A percentile compares a stretch with the other conserved stretches of the same genome.
phyloP scores from a whole-genome alignment of 2,113 vertebrate genomes.

The Lota lota region DNA sequence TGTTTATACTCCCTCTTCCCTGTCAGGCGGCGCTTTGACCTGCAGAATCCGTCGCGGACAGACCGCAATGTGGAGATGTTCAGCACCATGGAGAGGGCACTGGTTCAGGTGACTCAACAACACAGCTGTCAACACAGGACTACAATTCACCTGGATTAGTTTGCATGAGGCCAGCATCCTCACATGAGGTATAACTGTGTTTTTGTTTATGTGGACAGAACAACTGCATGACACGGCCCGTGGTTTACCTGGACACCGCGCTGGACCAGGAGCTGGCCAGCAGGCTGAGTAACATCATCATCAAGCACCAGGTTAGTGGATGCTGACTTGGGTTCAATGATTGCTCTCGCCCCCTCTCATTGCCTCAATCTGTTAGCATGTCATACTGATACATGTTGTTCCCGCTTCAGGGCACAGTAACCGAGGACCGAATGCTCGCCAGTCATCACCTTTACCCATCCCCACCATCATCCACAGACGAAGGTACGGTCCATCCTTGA shows the following conservation, averaged over 20 bases:
- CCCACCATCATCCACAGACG: conserved; percentile 79
- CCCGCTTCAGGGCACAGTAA: conserved; percentile 80
- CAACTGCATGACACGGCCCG: conserved; percentile 87
- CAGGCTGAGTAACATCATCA: conserved; percentile 87
- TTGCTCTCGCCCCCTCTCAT: background rate
- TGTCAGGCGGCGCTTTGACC: conserved; percentile 89
- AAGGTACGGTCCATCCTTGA: conserved; percentile 73
- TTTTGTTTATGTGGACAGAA: conserved; percentile 72
- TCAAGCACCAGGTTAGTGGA: conserved; percentile 85
- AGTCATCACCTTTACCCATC: conserved; percentile 87
- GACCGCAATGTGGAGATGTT: conserved; percentile 98
- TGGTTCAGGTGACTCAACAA: conserved; percentile 80
- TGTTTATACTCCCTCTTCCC: background rate
- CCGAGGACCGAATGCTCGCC: conserved; percentile 85
- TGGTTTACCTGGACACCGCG: conserved; percentile 86
- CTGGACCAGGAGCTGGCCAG: conserved; percentile 86
- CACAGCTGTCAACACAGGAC: too few species aligned
- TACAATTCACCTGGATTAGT: background rate
- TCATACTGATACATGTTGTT: background rate
- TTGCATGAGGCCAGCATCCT: background rate
- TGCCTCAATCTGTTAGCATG: too few species aligned
- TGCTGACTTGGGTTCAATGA: background rate
- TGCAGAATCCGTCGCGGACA: conserved; percentile 92
- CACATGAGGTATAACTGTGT: background rate
- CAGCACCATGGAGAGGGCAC: conserved; percentile 85